Evolutionary conservation across 2,888 invertebrate species (phyloP).

Genomic region (Gerris lacustris): DNA sequence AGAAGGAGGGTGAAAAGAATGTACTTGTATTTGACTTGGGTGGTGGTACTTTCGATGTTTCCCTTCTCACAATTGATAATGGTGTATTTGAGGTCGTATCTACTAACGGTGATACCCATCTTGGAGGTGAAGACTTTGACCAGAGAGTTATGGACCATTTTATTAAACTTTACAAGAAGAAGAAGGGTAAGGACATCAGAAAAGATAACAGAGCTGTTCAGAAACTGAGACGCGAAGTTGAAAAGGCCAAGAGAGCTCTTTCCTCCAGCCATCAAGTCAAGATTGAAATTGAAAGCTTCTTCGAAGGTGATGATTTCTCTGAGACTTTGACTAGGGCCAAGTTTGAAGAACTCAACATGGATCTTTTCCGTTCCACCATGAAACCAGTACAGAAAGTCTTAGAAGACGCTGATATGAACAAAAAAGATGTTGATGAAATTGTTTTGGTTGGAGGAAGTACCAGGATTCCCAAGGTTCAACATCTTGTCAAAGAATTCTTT

Average conservation of each 20-base stretch:
- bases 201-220: constrained; percentile 90
- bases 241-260: constrained; percentile 91
- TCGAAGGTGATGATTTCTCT: constrained; percentile 95
- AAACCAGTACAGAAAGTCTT: constrained; percentile 92
- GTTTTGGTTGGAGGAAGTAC: constrained; percentile 98
- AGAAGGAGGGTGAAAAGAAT: constrained; percentile 95
- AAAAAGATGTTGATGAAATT: constrained; percentile 96
- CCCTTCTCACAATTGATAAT: constrained; percentile 93
- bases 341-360: constrained; percentile 96
- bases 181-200: constrained; percentile 93
- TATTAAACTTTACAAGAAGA: constrained; percentile 96
- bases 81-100: constrained; percentile 93
- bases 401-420: constrained; percentile 98
- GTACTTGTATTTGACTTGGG: constrained; percentile 97
- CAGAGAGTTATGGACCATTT: constrained; percentile 98
- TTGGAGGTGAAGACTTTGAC: constrained; percentile 98
- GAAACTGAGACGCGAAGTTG: constrained; percentile 91
- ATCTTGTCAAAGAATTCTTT: constrained; percentile 87
- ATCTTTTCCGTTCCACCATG: constrained; percentile 77
- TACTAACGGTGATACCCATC: constrained; percentile 91
- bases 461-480: constrained; percentile 95
- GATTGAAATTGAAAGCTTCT: constrained; percentile 97
- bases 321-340: constrained; percentile 96
- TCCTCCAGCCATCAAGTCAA: constrained; percentile 90
- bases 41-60: constrained; percentile 98